Evolutionary conservation across 2,797 vertebrate species (phyloP).

Genomic region (Darevskia nairensis): DNA sequence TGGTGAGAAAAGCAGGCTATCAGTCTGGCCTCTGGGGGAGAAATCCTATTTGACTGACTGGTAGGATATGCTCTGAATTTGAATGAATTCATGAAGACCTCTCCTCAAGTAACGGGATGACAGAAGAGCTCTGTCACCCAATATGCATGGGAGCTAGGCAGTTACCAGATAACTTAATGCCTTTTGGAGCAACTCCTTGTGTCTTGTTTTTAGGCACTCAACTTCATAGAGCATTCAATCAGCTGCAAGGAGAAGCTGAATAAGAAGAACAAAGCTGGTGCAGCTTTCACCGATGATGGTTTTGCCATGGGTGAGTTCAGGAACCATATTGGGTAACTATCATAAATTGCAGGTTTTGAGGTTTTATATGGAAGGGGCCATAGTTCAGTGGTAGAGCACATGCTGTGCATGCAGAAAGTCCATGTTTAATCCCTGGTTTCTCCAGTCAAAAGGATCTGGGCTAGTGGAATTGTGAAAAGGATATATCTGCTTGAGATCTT

Average conservation of each 20-base stretch:
- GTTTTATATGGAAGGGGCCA: background rate
- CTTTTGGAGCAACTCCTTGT: conserved; percentile 1
- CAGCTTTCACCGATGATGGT: conserved; percentile 97
- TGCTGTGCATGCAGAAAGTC: background rate
- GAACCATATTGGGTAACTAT: background rate
- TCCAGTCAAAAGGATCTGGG: background rate
- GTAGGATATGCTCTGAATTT: too few relatives aligned
- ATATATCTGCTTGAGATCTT: background rate
- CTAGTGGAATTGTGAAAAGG: background rate
- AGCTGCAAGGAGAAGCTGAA: conserved; percentile 97
- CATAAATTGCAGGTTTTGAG: background rate
- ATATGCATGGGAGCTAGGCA: too few relatives aligned
- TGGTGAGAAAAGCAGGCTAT: too few relatives aligned
- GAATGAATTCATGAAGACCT: too few relatives aligned
- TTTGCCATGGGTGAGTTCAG: conserved; percentile 95
- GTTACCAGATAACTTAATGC: background rate
- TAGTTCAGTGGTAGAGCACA: background rate
- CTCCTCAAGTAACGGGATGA: too few relatives aligned
- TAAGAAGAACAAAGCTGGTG: conserved; percentile 98
- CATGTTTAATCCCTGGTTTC: too few relatives aligned
- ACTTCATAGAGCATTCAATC: conserved; percentile 98
- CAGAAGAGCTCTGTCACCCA: too few relatives aligned
- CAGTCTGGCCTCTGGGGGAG: fast-evolving
- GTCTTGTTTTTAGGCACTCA: conserved; percentile 86
- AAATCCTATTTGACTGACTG: too few relatives aligned